Percentiles rank a stretch among this genome's conserved stretches.
Evolutionary conservation across 2,888 invertebrate genomes (phyloP).

Genomic region (Nomada fabriciana): DNA sequence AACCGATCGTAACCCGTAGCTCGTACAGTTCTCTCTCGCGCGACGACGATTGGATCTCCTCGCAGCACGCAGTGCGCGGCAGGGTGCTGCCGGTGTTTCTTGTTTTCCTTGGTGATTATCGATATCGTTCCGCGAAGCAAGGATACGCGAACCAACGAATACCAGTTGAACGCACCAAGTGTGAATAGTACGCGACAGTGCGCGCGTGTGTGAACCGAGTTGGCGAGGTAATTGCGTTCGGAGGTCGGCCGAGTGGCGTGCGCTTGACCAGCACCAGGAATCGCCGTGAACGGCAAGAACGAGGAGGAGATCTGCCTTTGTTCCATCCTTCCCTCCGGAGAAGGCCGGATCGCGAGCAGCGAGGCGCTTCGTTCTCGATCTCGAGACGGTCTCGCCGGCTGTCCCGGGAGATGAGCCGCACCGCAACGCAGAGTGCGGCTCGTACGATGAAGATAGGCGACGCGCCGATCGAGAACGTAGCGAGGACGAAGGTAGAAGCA

Average conservation of each 20-base stretch:
- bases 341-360: background rate
- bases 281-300: background rate
- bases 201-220: background rate
- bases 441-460: constrained; percentile 68
- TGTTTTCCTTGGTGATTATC: constrained; percentile 28
- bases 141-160: background rate
- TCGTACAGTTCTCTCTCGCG: constrained; percentile 53
- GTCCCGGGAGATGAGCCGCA: constrained; percentile 68
- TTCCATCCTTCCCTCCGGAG: background rate
- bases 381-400: constrained; percentile 44
- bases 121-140: background rate
- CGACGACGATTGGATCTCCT: constrained; percentile 50
- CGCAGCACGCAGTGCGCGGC: constrained; percentile 58
- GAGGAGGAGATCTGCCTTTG: no score
- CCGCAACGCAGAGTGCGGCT: constrained; percentile 51
- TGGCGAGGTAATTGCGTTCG: background rate
- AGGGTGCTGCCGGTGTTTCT: constrained; percentile 48
- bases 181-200: background rate
- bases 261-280: background rate
- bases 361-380: background rate
- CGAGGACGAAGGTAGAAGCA: constrained; percentile 70
- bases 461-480: constrained; percentile 34
- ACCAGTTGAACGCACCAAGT: background rate
- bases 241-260: background rate
- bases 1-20: constrained; percentile 61